A percentile compares a stretch with the other conserved stretches of the same genome.
phyloP scores from a whole-genome alignment of 2,888 invertebrate species.

The Drosophila colorata region DNA sequence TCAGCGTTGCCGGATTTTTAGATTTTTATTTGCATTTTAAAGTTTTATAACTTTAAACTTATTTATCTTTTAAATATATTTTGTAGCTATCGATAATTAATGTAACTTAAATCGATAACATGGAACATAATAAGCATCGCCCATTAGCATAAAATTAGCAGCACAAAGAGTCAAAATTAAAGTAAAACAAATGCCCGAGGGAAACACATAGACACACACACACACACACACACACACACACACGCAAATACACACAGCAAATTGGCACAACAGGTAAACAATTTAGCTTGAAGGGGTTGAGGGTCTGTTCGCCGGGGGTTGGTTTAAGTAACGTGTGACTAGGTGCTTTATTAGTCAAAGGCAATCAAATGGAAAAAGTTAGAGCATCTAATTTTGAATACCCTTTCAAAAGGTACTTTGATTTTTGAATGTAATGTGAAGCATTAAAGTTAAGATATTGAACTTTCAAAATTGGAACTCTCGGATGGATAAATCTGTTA shows the following conservation, averaged over 20 bases:
- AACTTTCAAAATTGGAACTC: too few species aligned
- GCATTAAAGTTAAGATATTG: too few species aligned
- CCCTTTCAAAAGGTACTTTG: not conserved
- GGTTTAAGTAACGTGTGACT: slow-evolving; percentile 7
- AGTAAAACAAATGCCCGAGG: slow-evolving; percentile 4
- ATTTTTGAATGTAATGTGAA: too few species aligned
- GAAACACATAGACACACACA: not conserved
- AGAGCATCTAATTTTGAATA: not conserved
- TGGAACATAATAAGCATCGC: not conserved
- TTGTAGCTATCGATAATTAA: slow-evolving; percentile 16
- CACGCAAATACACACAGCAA: not conserved
- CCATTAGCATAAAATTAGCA: slow-evolving; percentile 24
- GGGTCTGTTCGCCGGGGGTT: not conserved
- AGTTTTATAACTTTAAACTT: not conserved
- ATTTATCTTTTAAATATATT: not conserved
- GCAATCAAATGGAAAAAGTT: slow-evolving; percentile 10
- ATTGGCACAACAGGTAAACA: slow-evolving; percentile 15
- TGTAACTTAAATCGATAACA: slow-evolving; percentile 18
- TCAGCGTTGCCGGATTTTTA: not conserved
- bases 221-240: not conserved
- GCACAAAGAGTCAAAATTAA: slow-evolving; percentile 5
- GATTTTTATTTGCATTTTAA: too few species aligned
- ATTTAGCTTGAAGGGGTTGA: not conserved
- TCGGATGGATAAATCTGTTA: too few species aligned
- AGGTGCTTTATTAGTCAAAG: slow-evolving; percentile 15